Conservation (phyloP, 2,113 vertebrate species). For the Reinhardtius hippoglossoides region DNA sequence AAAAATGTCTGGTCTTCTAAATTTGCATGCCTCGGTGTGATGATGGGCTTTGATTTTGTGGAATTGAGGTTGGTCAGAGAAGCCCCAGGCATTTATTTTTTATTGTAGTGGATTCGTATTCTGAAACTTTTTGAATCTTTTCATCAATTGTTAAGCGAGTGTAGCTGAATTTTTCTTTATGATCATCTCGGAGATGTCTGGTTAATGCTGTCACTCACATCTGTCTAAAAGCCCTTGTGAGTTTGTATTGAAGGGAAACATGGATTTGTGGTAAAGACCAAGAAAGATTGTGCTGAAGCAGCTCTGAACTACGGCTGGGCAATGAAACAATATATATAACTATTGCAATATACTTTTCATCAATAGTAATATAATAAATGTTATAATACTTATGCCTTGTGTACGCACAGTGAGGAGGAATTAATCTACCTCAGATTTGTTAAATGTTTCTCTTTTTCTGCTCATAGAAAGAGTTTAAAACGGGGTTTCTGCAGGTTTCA, state of each 20-base stretch:
- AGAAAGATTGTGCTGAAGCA: constrained; percentile 32
- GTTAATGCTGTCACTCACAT: constrained; percentile 47
- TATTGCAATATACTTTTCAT: too few relatives aligned
- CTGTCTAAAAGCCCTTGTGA: constrained; percentile 33
- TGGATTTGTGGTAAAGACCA: constrained; percentile 36
- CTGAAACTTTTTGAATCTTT: constrained; percentile 34
- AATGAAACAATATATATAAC: too few relatives aligned
- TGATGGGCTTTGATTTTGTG: constrained; percentile 36
- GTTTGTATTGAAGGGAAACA: constrained; percentile 41
- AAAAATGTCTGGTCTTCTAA: constrained; percentile 16
- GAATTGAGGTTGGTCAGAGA: constrained; percentile 12
- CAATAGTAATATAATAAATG: background rate
- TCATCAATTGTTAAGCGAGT: constrained; percentile 55
- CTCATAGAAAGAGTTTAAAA: background rate
- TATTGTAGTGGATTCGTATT: constrained; percentile 34
- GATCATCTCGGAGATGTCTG: constrained; percentile 50
- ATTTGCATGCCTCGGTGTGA: constrained; percentile 23
- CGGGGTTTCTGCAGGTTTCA: background rate
- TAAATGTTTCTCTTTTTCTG: too few relatives aligned
- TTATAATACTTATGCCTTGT: too few relatives aligned
- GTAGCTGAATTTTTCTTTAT: constrained; percentile 56
- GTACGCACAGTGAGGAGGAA: too few relatives aligned
- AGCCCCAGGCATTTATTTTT: constrained; percentile 31
- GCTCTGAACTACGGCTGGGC: constrained; percentile 10
- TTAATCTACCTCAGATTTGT: too few relatives aligned